These are phyloP conservation scores for Galeruca laticollis DNA, from an alignment of 2,888 invertebrate genomes.

Conservation along the genomic window DNA sequence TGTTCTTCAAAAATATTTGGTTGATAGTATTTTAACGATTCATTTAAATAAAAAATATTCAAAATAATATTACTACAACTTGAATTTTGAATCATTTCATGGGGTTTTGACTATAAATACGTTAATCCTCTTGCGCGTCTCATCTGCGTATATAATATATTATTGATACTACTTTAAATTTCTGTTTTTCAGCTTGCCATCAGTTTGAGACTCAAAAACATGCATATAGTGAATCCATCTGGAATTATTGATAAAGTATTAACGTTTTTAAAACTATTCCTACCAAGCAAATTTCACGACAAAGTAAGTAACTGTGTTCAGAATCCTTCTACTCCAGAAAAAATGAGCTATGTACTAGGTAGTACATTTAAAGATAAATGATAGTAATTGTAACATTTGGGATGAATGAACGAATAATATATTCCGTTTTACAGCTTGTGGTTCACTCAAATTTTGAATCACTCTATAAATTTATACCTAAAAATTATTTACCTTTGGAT, in stretches of 20 bases:
- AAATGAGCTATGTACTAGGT: too few relatives aligned
- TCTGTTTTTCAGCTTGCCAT: slow-evolving; percentile 55
- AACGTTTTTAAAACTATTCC: slow-evolving; percentile 56
- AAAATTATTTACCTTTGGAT: slow-evolving; percentile 52
- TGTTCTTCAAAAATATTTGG: too few relatives aligned
- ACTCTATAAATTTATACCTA: slow-evolving; percentile 49
- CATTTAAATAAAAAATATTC: too few relatives aligned
- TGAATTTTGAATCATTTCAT: too few relatives aligned
- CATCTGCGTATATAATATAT: too few relatives aligned
- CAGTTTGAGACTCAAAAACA: slow-evolving; percentile 59
- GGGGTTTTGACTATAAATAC: too few relatives aligned
- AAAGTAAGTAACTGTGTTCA: slow-evolving; percentile 41
- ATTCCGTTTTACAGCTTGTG: slow-evolving; percentile 45
- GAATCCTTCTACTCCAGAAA: background rate
- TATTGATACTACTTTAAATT: background rate
- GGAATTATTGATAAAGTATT: slow-evolving; percentile 59
- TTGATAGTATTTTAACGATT: too few relatives aligned
- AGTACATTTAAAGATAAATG: too few relatives aligned
- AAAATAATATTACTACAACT: too few relatives aligned
- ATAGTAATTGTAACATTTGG: too few relatives aligned
- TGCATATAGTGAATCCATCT: slow-evolving; percentile 63
- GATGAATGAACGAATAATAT: too few relatives aligned
- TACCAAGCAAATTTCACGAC: slow-evolving; percentile 41
- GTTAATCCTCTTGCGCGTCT: too few relatives aligned
- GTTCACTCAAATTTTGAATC: slow-evolving; percentile 47